Evolutionary conservation across 2,888 invertebrate species (phyloP), one percentile per base, ranked within the genome.

Genomic region (Stenurella melanura): DNA sequence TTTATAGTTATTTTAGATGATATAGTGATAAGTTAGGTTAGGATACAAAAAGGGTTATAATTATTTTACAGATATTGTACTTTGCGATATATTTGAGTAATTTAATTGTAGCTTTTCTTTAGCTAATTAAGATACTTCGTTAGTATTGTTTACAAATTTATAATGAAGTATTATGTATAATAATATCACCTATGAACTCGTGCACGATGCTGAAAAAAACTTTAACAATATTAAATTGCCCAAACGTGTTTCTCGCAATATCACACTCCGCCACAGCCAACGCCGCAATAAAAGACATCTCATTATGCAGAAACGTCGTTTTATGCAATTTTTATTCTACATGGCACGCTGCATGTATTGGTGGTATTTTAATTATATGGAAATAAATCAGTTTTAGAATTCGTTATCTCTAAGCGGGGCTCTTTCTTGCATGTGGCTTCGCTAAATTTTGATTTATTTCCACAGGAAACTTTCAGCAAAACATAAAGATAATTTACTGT

Each of bases 281-380:
- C 56, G 12, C 58, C 58, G 60, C 10, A 58, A 21, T 61, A 69
- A 63, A 69, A 74, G 69, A 58, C 56, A 66, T 74, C 71, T 72
- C 71, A 69, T 80, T 79, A 81, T 76, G 75, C 60, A 70, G 69
- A 26, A 50, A 63, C 30, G 57, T 56, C 68, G 69, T 63, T 76
- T 58, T 34, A 30, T 75, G 73, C 64, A 68, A 76, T 78, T 80
- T 76, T 78, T 78, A 75, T 74, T 75, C 64, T 58, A 21, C 69
- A 56, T 58, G 69, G 67, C 54, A 54, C 57, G 74, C 76, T 34
- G 67, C 78, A 74, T 78, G 79, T 80, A 81, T 78, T 74, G 78
- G 77, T 75, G 75, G 78, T 73, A 80, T 83, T 83, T 82, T 83
- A 84, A 85, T 85, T 85, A 83, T 84, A 83, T 84, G 85, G 84